phyloP scores from a whole-genome alignment of 2,888 invertebrate species.

The Watsonalla binaria region DNA sequence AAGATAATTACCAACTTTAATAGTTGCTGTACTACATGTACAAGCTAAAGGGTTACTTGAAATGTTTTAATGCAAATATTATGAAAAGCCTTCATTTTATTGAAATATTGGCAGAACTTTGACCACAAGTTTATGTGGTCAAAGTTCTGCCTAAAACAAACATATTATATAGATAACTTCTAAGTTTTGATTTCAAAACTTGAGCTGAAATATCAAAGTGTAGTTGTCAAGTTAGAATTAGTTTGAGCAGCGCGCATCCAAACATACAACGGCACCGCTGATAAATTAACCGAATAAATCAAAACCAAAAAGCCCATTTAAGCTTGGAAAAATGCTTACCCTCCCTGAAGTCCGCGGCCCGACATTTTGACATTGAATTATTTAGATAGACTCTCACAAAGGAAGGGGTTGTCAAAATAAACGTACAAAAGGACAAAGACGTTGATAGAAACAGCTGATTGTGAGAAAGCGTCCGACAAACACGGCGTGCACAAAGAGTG shows the following conservation, averaged over 20 bases:
- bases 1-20: too few relatives aligned
- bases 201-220: neutral
- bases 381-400: conserved; percentile 33
- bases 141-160: too few relatives aligned
- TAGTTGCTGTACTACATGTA: too few relatives aligned
- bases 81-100: too few relatives aligned
- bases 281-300: neutral
- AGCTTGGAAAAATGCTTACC: neutral
- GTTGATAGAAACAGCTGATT: conserved; percentile 20
- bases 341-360: conserved; percentile 9
- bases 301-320: neutral
- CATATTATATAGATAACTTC: too few relatives aligned
- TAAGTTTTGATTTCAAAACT: too few relatives aligned
- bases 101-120: too few relatives aligned
- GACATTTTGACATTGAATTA: conserved; percentile 33
- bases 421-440: conserved; percentile 30
- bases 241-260: neutral
- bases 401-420: conserved; percentile 17
- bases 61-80: too few relatives aligned
- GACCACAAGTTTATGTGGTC: too few relatives aligned
- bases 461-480: conserved; percentile 10
- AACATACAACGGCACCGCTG: neutral
- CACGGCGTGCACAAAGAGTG: neutral
- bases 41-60: too few relatives aligned
- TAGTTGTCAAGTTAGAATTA: neutral